Conservation (phyloP, 2,888 invertebrate species). For the Elmis aenea region DNA sequence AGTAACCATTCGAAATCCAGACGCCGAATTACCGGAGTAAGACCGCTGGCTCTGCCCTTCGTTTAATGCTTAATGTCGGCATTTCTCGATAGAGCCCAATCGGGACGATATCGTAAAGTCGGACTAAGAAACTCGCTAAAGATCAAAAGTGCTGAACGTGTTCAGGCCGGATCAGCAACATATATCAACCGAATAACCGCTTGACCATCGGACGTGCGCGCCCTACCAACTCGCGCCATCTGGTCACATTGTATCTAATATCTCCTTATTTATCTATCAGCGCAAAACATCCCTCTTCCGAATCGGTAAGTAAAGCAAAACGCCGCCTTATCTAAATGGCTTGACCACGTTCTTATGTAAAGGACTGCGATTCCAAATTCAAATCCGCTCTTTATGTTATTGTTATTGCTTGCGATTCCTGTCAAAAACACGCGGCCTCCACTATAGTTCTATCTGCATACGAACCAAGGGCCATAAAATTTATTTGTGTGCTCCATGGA, state of each 20-base stretch:
- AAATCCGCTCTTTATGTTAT: conserved; percentile 44
- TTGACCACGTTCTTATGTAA: conserved; percentile 42
- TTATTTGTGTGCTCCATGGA: conserved; percentile 24
- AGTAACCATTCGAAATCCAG: conserved; percentile 15
- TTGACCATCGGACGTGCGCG: conserved; percentile 28
- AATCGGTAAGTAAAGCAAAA: conserved; percentile 39
- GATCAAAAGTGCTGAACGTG: conserved; percentile 28
- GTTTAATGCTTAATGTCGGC: conserved; percentile 13
- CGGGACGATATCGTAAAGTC: conserved; percentile 20
- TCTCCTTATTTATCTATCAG: conserved; percentile 46
- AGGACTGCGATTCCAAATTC: conserved; percentile 34
- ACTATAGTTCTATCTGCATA: conserved; percentile 28
- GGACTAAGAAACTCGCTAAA: conserved; percentile 23
- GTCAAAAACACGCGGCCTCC: conserved; percentile 44
- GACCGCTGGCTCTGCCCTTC: conserved; percentile 7
- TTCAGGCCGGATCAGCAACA: conserved; percentile 28
- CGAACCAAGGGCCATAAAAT: conserved; percentile 28
- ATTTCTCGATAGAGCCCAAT: conserved; percentile 12
- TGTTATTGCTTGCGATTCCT: conserved; percentile 43
- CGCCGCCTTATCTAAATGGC: conserved; percentile 41
- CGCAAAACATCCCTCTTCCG: conserved; percentile 26
- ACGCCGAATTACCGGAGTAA: conserved; percentile 14
- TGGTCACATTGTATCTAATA: conserved; percentile 33
- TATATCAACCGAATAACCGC: conserved; percentile 25
- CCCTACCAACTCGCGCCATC: conserved; percentile 25